phyloP scores from a whole-genome alignment of 1,140 invertebrate species.

The Zaprionus camerounensis region DNA sequence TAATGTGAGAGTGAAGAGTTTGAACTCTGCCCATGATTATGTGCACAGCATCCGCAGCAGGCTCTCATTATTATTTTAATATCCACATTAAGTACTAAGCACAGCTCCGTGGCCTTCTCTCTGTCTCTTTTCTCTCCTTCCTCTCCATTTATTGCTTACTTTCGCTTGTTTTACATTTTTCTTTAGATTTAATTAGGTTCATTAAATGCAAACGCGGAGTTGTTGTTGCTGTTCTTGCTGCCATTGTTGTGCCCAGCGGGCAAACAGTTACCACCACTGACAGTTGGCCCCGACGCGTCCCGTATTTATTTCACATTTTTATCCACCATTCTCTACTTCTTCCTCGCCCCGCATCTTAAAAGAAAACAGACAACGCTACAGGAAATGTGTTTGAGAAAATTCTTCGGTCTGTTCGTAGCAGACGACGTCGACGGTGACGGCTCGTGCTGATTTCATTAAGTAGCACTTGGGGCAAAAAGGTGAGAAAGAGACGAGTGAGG shows the following conservation, averaged over 20 bases:
- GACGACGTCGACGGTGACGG: not conserved
- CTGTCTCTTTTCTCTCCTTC: too few relatives aligned
- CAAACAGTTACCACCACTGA: not conserved
- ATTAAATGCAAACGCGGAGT: conserved; percentile 78
- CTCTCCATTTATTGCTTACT: conserved; percentile 4
- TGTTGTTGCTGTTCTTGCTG: conserved; percentile 50
- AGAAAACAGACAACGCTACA: not conserved
- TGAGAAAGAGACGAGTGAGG: not conserved
- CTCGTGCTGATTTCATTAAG: conserved; percentile 18
- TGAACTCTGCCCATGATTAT: conserved; percentile 23
- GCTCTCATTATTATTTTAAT: conserved; percentile 25
- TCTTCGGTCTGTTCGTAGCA: not conserved
- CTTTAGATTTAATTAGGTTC: conserved; percentile 75
- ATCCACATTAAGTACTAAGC: not conserved
- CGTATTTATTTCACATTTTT: conserved; percentile 39
- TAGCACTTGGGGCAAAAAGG: conserved; percentile 21
- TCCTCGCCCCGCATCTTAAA: not conserved
- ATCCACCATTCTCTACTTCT: not conserved
- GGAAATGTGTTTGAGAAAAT: conserved; percentile 8
- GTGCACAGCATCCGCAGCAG: conserved; percentile 1
- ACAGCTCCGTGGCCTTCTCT: not conserved
- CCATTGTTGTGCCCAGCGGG: conserved; percentile 45
- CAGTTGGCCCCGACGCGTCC: conserved; percentile 5
- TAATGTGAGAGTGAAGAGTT: conserved; percentile 45
- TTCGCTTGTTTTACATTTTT: conserved; percentile 44